A percentile compares a stretch with the other conserved stretches of the same genome.
phyloP scores from a whole-genome alignment of 2,888 invertebrate species.

The Stictocephala bisonia region DNA sequence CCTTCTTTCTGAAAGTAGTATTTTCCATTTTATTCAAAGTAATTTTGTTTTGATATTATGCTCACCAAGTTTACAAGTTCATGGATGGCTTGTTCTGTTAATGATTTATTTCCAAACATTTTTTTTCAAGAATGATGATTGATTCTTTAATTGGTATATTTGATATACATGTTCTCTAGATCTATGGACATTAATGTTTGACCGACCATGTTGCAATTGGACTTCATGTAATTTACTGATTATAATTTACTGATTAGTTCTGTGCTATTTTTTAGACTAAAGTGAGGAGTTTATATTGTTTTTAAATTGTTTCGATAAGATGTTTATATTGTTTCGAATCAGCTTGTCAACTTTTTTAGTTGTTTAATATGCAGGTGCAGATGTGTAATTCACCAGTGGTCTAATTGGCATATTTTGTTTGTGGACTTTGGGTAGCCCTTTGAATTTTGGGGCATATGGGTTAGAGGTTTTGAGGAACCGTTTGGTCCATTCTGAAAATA shows the following conservation, averaged over 20 bases:
- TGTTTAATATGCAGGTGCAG: constrained; percentile 1
- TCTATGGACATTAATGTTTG: constrained; percentile 2
- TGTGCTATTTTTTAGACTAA: background rate
- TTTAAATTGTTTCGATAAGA: no score
- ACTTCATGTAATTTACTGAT: background rate
- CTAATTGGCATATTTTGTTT: background rate
- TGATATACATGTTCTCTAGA: no score
- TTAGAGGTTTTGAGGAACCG: background rate
- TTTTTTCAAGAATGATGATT: no score
- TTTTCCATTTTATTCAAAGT: no score
- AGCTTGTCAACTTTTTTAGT: background rate
- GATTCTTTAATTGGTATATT: no score
- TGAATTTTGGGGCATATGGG: background rate
- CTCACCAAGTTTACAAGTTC: no score
- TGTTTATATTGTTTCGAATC: background rate
- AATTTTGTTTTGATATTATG: constrained; percentile 15
- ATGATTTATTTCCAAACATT: no score
- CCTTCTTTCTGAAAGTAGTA: constrained; percentile 1
- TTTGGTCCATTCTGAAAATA: background rate
- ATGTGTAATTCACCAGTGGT: background rate
- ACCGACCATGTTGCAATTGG: background rate
- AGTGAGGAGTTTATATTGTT: background rate
- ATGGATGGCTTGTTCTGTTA: no score
- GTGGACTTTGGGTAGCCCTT: background rate
- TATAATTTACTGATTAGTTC: background rate